phyloP scores from a whole-genome alignment of 2,888 invertebrate species.

The Sylvicola fuscatus region DNA sequence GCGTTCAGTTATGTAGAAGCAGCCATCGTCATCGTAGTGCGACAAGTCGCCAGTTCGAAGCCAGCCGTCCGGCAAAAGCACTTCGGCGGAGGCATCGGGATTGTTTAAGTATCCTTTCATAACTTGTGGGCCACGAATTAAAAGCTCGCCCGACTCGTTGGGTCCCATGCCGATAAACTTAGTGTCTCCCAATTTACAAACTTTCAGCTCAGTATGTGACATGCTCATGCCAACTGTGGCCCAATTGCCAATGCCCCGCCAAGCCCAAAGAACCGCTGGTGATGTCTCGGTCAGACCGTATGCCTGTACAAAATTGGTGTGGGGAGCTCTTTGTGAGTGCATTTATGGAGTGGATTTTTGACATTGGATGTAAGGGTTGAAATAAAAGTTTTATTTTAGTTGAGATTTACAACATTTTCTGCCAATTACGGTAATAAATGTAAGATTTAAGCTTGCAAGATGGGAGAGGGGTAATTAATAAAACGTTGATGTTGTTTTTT shows the following conservation, averaged over 20 bases:
- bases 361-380: no score
- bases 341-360: no score
- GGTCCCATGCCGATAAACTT: slow-evolving; percentile 29
- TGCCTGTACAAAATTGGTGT: slow-evolving; percentile 20
- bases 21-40: slow-evolving; percentile 34
- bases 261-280: slow-evolving; percentile 26
- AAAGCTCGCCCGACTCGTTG: slow-evolving; percentile 42
- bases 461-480: no score
- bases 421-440: no score
- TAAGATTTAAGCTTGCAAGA: no score
- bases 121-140: slow-evolving; percentile 48
- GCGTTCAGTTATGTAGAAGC: slow-evolving; percentile 42
- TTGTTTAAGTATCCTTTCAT: slow-evolving; percentile 55
- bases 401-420: no score
- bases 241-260: slow-evolving; percentile 1
- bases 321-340: not conserved
- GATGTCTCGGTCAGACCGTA: slow-evolving; percentile 48
- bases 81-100: slow-evolving; percentile 39
- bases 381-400: no score
- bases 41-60: slow-evolving; percentile 42
- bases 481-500: no score
- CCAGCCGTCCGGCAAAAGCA: slow-evolving; percentile 48
- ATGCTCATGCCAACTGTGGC: slow-evolving; percentile 29
- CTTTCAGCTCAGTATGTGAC: slow-evolving; percentile 36
- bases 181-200: slow-evolving; percentile 28